Percentiles rank a stretch among this genome's conserved stretches.
phyloP scores from a whole-genome alignment of 2,797 vertebrate genomes.

The Mareca penelope region DNA sequence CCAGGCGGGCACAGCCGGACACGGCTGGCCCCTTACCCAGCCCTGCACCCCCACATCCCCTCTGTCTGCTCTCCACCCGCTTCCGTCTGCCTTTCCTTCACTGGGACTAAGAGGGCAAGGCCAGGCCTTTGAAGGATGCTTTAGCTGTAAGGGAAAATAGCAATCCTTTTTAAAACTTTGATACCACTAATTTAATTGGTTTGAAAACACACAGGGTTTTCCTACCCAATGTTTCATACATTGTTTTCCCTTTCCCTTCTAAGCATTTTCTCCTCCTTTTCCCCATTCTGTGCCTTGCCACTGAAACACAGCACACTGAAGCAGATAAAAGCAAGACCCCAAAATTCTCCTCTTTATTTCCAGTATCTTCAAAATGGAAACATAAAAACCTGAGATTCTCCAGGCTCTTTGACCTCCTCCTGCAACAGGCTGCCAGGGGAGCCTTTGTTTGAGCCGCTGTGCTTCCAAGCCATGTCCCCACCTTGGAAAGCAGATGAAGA shows the following conservation, averaged over 20 bases:
- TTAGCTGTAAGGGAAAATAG: background rate
- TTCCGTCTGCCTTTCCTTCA: background rate
- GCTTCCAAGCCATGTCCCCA: slow-evolving; percentile 11
- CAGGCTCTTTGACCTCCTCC: background rate
- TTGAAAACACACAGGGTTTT: background rate
- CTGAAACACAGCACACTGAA: background rate
- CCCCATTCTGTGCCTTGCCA: background rate
- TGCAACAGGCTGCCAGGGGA: background rate
- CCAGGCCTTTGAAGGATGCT: background rate
- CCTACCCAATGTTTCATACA: background rate
- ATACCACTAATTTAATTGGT: background rate
- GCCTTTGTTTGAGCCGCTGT: background rate
- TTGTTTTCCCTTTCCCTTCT: background rate
- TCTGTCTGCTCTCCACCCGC: background rate
- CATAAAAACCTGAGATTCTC: background rate
- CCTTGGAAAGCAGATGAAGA: slow-evolving; percentile 8
- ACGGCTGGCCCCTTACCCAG: background rate
- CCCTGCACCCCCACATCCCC: background rate
- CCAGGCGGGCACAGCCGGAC: fast-evolving
- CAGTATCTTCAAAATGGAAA: background rate
- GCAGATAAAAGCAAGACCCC: background rate
- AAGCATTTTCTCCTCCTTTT: background rate
- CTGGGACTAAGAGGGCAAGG: background rate
- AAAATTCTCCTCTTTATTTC: background rate
- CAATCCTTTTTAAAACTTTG: background rate